phyloP scores from a whole-genome alignment of 2,113 vertebrate genomes.

The Semicossyphus pulcher region DNA sequence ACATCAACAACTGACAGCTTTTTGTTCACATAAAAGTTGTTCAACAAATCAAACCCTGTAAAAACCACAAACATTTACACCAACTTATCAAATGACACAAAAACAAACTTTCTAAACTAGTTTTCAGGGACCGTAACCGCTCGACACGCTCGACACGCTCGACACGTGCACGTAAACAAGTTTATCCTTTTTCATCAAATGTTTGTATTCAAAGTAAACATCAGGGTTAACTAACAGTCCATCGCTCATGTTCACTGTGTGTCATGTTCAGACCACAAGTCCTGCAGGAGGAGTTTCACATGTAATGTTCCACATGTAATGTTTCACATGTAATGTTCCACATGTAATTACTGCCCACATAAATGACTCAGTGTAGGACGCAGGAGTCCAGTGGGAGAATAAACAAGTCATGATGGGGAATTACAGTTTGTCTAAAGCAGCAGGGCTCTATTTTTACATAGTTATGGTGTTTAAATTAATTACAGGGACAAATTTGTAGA shows the following conservation, averaged over 20 bases:
- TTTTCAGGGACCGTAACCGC: too few species aligned
- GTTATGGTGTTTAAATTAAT: too few species aligned
- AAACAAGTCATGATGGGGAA: too few species aligned
- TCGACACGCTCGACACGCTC: too few species aligned
- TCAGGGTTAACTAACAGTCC: constrained; percentile 25
- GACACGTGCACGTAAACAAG: constrained; percentile 14
- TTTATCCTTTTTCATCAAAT: neutral
- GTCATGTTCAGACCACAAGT: neutral
- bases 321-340: too few species aligned
- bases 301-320: too few species aligned
- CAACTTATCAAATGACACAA: too few species aligned
- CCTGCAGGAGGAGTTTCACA: neutral
- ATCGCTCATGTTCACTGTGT: neutral
- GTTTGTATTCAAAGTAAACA: constrained; percentile 22
- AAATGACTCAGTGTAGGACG: neutral
- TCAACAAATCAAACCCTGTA: constrained; percentile 13
- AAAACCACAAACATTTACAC: too few species aligned
- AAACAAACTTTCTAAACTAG: too few species aligned
- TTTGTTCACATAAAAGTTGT: neutral
- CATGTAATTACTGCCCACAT: neutral
- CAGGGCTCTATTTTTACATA: too few species aligned
- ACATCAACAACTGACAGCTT: neutral
- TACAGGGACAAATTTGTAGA: too few species aligned
- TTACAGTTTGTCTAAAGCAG: too few species aligned
- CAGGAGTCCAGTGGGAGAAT: neutral